A percentile compares a stretch with the other conserved stretches of the same genome.
Conservation (phyloP, 2,888 invertebrate genomes). For the Eupsilia transversa region DNA sequence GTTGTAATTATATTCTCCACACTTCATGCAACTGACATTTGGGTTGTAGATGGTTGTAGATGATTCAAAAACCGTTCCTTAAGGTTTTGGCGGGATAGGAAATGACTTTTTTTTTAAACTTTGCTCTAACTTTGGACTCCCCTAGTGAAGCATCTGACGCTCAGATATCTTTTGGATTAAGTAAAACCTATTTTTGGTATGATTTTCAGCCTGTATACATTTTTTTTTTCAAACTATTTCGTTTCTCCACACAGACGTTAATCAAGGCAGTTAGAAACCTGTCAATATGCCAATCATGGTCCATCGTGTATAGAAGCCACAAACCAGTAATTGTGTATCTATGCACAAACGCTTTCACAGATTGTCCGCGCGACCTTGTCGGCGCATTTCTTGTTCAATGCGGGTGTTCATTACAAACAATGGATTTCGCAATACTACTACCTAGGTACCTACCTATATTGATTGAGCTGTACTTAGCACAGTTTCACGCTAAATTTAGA, state of each 20-base stretch:
- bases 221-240: background rate
- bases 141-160: too few species aligned
- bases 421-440: constrained; percentile 28
- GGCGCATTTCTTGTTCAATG: constrained; percentile 51
- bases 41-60: too few species aligned
- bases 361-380: constrained; percentile 46
- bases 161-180: too few species aligned
- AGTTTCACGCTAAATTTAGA: constrained; percentile 13
- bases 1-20: too few species aligned
- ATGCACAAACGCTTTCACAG: constrained; percentile 49
- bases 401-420: constrained; percentile 46
- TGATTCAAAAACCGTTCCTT: too few species aligned
- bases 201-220: too few species aligned
- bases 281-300: constrained; percentile 25
- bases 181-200: too few species aligned
- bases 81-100: too few species aligned
- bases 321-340: constrained; percentile 25
- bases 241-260: background rate
- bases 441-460: constrained; percentile 7
- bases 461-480: constrained; percentile 1
- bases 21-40: background rate
- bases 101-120: too few species aligned
- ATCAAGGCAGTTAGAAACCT: constrained; percentile 28
- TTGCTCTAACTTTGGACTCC: too few species aligned
- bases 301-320: constrained; percentile 25